These are phyloP conservation scores for Andricus curvator DNA, from an alignment of 2,888 invertebrate genomes.

Conservation along the genomic window DNA sequence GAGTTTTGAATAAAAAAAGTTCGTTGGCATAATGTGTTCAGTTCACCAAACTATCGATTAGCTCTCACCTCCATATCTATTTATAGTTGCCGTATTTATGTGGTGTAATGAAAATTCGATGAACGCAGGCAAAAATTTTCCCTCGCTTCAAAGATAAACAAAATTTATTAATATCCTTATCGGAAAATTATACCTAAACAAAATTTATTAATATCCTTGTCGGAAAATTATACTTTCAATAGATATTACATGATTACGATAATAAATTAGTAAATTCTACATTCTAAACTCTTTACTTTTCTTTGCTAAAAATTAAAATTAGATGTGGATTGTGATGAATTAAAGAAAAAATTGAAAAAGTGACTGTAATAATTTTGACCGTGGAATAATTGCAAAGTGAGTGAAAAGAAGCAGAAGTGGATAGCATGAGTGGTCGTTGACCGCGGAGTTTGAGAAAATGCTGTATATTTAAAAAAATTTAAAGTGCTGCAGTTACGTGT, in stretches of 20 bases:
- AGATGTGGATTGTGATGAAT: constrained; percentile 18
- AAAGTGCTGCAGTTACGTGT: not conserved
- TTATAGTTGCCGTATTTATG: constrained; percentile 38
- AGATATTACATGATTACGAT: not conserved
- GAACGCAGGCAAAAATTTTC: constrained; percentile 29
- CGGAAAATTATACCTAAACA: not conserved
- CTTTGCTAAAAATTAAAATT: not conserved
- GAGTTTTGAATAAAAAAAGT: constrained; percentile 23
- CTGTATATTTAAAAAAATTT: not conserved
- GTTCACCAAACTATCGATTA: constrained; percentile 36
- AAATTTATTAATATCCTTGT: not conserved
- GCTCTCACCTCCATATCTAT: constrained; percentile 32
- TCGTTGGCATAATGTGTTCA: constrained; percentile 39
- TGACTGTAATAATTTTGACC: not conserved
- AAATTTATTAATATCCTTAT: not conserved
- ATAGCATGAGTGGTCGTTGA: not conserved
- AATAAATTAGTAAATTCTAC: not conserved
- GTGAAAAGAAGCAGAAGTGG: not conserved
- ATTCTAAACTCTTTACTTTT: not conserved
- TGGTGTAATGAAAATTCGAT: constrained; percentile 34
- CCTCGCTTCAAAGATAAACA: constrained; percentile 16
- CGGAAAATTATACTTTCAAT: not conserved
- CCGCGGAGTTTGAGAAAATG: not conserved
- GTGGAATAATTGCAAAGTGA: not conserved
- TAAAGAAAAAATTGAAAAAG: too few relatives aligned